Conservation (phyloP, 2,888 invertebrate species). For the Listrodromus nycthemerus region DNA sequence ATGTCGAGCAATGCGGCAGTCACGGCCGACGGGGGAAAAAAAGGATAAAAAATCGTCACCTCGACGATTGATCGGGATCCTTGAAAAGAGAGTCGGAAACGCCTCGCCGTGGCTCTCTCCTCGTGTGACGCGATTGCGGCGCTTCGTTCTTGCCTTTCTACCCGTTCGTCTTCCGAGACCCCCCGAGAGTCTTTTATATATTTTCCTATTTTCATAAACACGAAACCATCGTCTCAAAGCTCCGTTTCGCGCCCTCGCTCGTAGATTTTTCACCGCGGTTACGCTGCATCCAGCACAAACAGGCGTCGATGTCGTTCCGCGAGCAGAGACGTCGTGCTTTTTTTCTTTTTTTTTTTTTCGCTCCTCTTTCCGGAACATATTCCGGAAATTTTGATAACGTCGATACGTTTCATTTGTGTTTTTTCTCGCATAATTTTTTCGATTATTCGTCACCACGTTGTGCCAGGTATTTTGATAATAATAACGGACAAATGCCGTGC, state of each 20-base stretch:
- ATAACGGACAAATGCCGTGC: background rate
- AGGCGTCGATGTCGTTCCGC: slow-evolving; percentile 19
- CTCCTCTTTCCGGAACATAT: slow-evolving; percentile 17
- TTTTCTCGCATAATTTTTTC: too few species aligned
- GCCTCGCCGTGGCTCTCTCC: background rate
- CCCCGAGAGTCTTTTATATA: background rate
- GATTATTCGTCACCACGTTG: background rate
- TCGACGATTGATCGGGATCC: background rate
- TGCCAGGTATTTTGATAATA: background rate
- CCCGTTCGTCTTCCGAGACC: background rate
- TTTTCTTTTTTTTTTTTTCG: background rate
- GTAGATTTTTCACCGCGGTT: background rate
- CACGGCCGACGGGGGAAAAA: background rate
- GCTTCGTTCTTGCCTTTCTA: background rate
- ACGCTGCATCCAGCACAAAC: slow-evolving; percentile 36
- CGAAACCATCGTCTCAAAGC: slow-evolving; percentile 47
- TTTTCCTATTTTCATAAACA: slow-evolving; percentile 36
- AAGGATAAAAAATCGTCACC: background rate
- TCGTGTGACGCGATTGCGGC: background rate
- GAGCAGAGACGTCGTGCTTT: slow-evolving; percentile 9
- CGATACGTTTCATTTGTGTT: background rate
- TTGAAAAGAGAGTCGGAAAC: background rate
- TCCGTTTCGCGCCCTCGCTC: slow-evolving; percentile 15
- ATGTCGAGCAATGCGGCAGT: slow-evolving; percentile 9
- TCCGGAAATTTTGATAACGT: background rate